Conservation (phyloP, 2,888 invertebrate genomes). For the Spilosoma lubricipeda region DNA sequence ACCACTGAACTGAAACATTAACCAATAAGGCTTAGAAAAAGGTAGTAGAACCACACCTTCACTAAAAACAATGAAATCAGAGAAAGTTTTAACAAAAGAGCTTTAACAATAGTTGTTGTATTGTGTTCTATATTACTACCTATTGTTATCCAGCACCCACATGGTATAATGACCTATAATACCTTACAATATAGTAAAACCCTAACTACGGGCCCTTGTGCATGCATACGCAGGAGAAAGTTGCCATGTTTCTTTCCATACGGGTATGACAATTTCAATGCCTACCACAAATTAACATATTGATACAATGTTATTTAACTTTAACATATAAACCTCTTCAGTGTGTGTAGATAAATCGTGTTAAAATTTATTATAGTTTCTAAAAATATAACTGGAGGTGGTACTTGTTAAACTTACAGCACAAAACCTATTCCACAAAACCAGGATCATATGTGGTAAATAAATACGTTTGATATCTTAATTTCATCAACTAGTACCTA, state of each 20-base stretch:
- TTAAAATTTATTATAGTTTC: neutral
- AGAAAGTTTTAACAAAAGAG: constrained; percentile 53
- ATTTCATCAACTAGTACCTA: no score
- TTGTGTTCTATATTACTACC: constrained; percentile 30
- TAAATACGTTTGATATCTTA: neutral
- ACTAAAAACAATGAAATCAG: constrained; percentile 48
- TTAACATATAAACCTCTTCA: neutral
- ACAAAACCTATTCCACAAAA: no score
- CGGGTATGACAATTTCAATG: neutral
- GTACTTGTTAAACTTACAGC: neutral
- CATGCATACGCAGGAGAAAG: neutral
- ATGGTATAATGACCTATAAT: constrained; percentile 14
- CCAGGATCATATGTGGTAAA: neutral
- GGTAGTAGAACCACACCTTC: constrained; percentile 44
- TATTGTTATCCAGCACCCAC: constrained; percentile 38
- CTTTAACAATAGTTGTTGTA: constrained; percentile 38
- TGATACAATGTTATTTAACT: neutral
- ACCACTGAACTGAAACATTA: neutral
- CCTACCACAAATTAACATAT: neutral
- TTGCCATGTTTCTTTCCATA: neutral
- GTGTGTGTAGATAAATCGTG: no score
- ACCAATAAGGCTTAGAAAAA: neutral
- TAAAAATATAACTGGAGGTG: neutral
- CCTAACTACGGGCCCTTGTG: neutral
- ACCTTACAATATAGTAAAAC: constrained; percentile 14